Percentiles rank a stretch among this genome's conserved stretches.
These are phyloP conservation scores for Neoniphon sammara DNA, from an alignment of 2,797 vertebrate genomes.

Conservation along the genomic window DNA sequence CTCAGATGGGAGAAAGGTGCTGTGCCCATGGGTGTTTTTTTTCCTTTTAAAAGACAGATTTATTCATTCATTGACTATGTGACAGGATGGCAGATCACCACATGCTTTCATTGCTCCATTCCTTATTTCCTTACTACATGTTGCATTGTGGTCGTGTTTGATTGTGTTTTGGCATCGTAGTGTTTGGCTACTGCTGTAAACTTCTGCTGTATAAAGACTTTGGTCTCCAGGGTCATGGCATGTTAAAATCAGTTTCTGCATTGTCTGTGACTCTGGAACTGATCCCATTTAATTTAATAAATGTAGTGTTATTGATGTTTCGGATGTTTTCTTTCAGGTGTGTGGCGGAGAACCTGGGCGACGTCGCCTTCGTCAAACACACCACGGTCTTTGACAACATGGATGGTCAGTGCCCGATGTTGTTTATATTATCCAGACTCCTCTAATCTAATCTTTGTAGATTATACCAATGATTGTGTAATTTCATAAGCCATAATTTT, in stretches of 20 bases:
- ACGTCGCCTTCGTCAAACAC: conserved; percentile 87
- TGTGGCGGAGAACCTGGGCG: conserved; percentile 86
- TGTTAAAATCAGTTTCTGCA: no score
- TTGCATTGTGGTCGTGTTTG: conserved; percentile 10
- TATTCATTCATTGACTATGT: background rate
- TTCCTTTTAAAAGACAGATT: conserved; percentile 14
- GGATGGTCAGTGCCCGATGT: conserved; percentile 76
- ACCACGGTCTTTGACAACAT: conserved; percentile 84
- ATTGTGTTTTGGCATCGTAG: no score
- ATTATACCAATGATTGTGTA: background rate
- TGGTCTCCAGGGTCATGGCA: conserved; percentile 21
- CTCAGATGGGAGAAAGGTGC: background rate
- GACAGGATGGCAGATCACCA: background rate
- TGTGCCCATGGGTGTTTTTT: background rate
- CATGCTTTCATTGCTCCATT: conserved; percentile 1
- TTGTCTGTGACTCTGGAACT: no score
- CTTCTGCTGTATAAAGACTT: conserved; percentile 17
- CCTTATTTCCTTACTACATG: background rate
- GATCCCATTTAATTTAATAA: background rate
- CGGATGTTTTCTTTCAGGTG: conserved; percentile 72
- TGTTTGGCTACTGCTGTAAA: background rate
- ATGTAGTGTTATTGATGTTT: conserved; percentile 6
- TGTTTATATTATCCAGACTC: background rate
- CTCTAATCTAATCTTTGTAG: background rate
- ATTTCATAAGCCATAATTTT: background rate